These are phyloP conservation scores for Crenichthys baileyi DNA, from an alignment of 2,797 vertebrate species.

Conservation along the genomic window DNA sequence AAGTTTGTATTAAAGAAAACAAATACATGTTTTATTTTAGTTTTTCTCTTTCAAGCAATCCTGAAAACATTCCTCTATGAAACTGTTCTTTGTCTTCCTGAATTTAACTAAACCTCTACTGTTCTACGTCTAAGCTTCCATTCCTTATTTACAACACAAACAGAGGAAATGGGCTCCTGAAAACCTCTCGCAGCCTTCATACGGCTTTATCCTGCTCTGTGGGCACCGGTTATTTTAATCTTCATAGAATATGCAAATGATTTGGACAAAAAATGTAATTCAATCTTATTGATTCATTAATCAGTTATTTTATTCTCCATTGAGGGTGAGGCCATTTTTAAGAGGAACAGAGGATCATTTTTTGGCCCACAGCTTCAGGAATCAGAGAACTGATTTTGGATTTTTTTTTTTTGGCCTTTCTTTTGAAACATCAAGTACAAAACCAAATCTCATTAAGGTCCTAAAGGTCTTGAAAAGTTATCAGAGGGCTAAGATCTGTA, in stretches of 20 bases:
- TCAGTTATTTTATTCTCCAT: slow-evolving; percentile 12
- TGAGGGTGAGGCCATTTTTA: neutral
- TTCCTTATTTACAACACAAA: slow-evolving; percentile 17
- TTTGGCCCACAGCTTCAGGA: neutral
- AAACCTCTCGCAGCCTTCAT: slow-evolving; percentile 1
- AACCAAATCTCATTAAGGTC: neutral
- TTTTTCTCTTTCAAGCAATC: neutral
- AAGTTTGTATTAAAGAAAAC: neutral
- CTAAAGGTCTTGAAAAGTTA: neutral
- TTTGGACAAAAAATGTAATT: too few relatives aligned
- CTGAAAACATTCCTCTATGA: neutral
- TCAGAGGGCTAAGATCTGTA: neutral
- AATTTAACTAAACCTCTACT: neutral
- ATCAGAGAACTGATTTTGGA: neutral
- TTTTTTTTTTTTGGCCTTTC: neutral
- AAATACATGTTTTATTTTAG: neutral
- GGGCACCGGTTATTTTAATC: slow-evolving; percentile 14
- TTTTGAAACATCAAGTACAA: neutral
- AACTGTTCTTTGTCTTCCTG: neutral
- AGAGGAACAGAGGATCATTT: neutral
- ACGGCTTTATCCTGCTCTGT: slow-evolving; percentile 8
- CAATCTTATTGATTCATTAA: too few relatives aligned
- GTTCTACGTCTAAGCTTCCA: neutral
- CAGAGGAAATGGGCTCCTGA: slow-evolving; percentile 15
- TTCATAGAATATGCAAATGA: neutral